Evolutionary conservation across 2,797 vertebrate species (phyloP).

Genomic region (Rallus crepitans): DNA sequence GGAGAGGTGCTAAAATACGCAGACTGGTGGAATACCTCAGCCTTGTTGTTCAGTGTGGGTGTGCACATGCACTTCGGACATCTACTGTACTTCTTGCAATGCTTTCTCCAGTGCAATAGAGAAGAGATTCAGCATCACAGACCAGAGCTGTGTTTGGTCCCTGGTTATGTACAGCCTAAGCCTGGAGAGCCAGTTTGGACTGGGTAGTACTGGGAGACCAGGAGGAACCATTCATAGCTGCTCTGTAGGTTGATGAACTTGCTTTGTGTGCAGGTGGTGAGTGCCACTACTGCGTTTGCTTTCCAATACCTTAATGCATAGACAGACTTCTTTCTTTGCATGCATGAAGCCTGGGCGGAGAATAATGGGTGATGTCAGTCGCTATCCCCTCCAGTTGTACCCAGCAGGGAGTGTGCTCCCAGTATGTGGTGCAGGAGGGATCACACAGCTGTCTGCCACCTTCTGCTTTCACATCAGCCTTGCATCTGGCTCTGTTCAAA

Average conservation of each 20-base stretch:
- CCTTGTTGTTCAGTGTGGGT: background rate
- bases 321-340: too few relatives aligned
- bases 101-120: accelerated
- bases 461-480: background rate
- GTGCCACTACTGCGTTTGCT: background rate
- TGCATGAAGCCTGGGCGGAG: background rate
- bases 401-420: background rate
- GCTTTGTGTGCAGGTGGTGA: background rate
- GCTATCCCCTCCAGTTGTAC: accelerated
- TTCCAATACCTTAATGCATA: background rate
- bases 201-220: background rate
- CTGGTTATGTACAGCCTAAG: background rate
- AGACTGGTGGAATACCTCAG: background rate
- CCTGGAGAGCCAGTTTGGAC: background rate
- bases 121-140: background rate
- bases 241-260: background rate
- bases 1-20: constrained; percentile 3
- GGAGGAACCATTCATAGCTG: accelerated
- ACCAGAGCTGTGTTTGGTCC: background rate
- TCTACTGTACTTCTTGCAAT: background rate
- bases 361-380: background rate
- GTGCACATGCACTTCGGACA: background rate
- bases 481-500: background rate
- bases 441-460: background rate
- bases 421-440: background rate